Conservation (phyloP, 2,888 invertebrate species). For the Eugnorisma glareosa region DNA sequence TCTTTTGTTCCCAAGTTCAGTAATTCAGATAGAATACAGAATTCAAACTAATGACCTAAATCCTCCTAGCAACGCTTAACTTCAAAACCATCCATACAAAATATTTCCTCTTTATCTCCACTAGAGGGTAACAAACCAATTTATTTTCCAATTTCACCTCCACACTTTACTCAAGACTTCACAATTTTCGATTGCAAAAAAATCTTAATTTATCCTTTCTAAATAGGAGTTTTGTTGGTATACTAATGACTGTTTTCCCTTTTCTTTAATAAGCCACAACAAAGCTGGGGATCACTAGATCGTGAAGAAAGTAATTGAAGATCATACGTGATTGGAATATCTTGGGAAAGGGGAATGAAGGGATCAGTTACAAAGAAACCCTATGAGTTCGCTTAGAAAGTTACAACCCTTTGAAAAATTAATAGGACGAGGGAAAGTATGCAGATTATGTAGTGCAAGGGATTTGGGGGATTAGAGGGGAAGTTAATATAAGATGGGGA, state of each 20-base stretch:
- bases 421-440: slow-evolving; percentile 37
- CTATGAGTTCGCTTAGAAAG: slow-evolving; percentile 34
- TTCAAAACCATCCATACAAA: slow-evolving; percentile 21
- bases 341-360: slow-evolving; percentile 15
- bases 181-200: slow-evolving; percentile 45
- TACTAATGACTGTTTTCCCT: slow-evolving; percentile 64
- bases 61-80: slow-evolving; percentile 7
- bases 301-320: slow-evolving; percentile 79
- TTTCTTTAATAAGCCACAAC: slow-evolving; percentile 69
- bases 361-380: slow-evolving; percentile 56
- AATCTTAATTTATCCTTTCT: slow-evolving; percentile 26
- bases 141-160: slow-evolving; percentile 35
- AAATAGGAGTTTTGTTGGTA: slow-evolving; percentile 44
- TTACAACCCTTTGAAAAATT: slow-evolving; percentile 52
- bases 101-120: slow-evolving; percentile 10
- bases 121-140: slow-evolving; percentile 48
- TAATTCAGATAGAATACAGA: neutral
- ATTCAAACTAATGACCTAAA: slow-evolving; percentile 19
- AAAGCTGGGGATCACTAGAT: slow-evolving; percentile 73
- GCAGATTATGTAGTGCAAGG: slow-evolving; percentile 49
- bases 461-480: slow-evolving; percentile 19
- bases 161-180: slow-evolving; percentile 28
- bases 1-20: too few relatives aligned
- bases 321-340: slow-evolving; percentile 77
- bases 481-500: slow-evolving; percentile 31